Evolutionary conservation across 2,888 invertebrate species (phyloP), one percentile per base, ranked within the genome.

Genomic region (Bibio marci): DNA sequence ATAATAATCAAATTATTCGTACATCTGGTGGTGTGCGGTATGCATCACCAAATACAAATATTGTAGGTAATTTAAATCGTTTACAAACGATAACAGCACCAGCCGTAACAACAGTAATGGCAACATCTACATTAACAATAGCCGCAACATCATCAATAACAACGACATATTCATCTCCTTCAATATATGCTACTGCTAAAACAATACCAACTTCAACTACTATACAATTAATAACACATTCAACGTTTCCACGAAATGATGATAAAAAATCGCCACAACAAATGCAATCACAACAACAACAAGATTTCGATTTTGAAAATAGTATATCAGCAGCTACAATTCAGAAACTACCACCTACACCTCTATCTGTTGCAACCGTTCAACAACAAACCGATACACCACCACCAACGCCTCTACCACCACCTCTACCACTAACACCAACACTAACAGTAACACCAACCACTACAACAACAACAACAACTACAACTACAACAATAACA

Each of bases 311-410:
- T 50, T 56, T 68, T 22, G 68, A 68, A 49, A 66, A 67, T 30
- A 67, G 67, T 45, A 68, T 68, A 42, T 64, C 66, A 8, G 68
- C 67, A 4, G 67, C 67, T 3, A 65, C 67, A 44, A 55, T 68
- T 13, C 60, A 44, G 12, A 48, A 47, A 38, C 39, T 45, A 22
- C 41, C 45, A 35, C 31, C n/a, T n/a, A n/a, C n/a, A n/a, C n/a
- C n/a, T n/a, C n/a, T n/a, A n/a, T n/a, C n/a, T n/a, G n/a, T n/a
- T n/a, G n/a, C n/a, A n/a, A n/a, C n/a, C n/a, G n/a, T n/a, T n/a
- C n/a, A n/a, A n/a, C n/a, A n/a, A n/a, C n/a, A n/a, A n/a, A n/a
- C n/a, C n/a, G n/a, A n/a, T n/a, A n/a, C n/a, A n/a, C n/a, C n/a
- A n/a, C n/a, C n/a, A n/a, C n/a, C n/a, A n/a, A n/a, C n/a, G n/a